Conservation (phyloP, 2,888 invertebrate genomes). For the Leptopilina syphax region DNA sequence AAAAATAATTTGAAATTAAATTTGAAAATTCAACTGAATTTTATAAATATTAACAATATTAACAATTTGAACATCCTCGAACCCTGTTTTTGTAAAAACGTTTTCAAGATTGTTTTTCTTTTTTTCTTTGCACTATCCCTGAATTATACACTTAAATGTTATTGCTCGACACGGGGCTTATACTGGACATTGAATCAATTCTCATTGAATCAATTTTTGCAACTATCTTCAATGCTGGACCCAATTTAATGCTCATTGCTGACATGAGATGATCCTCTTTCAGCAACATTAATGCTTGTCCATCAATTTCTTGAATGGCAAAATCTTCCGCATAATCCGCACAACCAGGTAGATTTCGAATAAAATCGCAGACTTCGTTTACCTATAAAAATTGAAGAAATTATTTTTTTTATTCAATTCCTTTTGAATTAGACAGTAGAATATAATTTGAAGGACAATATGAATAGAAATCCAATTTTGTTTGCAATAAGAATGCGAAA, state of each 20-base stretch:
- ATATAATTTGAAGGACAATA: background rate
- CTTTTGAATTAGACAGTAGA: too few relatives aligned
- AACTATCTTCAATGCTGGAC: constrained; percentile 96
- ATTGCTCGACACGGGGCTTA: constrained; percentile 62
- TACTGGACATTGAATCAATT: constrained; percentile 77
- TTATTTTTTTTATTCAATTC: background rate
- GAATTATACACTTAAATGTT: constrained; percentile 48
- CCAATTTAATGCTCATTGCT: constrained; percentile 96
- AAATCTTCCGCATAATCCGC: constrained; percentile 96
- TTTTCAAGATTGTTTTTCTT: background rate
- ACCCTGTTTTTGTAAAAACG: constrained; percentile 7
- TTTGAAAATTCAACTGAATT: constrained; percentile 40
- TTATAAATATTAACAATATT: constrained; percentile 31
- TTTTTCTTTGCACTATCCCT: constrained; percentile 33
- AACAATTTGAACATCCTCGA: constrained; percentile 6
- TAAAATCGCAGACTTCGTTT: constrained; percentile 92
- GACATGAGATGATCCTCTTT: constrained; percentile 96
- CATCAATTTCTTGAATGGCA: constrained; percentile 96
- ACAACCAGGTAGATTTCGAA: constrained; percentile 92
- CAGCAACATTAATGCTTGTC: constrained; percentile 93
- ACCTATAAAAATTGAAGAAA: constrained; percentile 79
- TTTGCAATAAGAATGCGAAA: background rate
- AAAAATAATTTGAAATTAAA: constrained; percentile 38
- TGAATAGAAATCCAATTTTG: background rate
- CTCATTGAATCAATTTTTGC: constrained; percentile 92